phyloP scores from a whole-genome alignment of 23 tunicate genomes.

The Ascidia mentula region DNA sequence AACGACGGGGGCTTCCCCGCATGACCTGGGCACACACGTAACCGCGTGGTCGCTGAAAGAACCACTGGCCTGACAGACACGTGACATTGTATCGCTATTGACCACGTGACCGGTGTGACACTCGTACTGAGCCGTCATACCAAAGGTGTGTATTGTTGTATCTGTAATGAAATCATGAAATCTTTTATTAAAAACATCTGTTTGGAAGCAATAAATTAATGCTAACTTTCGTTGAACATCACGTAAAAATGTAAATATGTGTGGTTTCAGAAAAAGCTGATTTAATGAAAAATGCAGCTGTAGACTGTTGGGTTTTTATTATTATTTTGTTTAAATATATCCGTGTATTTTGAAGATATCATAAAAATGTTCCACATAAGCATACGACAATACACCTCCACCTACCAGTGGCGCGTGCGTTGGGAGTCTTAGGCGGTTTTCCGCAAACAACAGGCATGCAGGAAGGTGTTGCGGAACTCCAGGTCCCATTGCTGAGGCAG shows the following conservation, averaged over 20 bases:
- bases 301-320: neutral
- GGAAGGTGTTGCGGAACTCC: constrained; percentile 43
- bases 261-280: neutral
- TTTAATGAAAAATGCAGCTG: neutral
- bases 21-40: constrained; percentile 44
- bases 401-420: constrained; percentile 25
- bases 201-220: too few relatives aligned
- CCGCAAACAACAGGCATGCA: constrained; percentile 64
- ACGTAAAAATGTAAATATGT: too few relatives aligned
- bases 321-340: too few relatives aligned
- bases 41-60: constrained; percentile 34
- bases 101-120: constrained; percentile 52
- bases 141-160: constrained; percentile 51
- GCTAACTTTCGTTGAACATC: too few relatives aligned
- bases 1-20: constrained; percentile 35
- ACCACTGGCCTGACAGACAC: constrained; percentile 60
- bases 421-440: constrained; percentile 14
- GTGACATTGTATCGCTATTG: constrained; percentile 15
- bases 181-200: too few relatives aligned
- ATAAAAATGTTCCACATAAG: too few relatives aligned
- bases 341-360: too few relatives aligned
- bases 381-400: too few relatives aligned
- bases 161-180: constrained; percentile 30
- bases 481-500: constrained; percentile 50
- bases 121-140: constrained; percentile 62